phyloP scores from a whole-genome alignment of 2,888 invertebrate species.

The Phaonia tiefii region DNA sequence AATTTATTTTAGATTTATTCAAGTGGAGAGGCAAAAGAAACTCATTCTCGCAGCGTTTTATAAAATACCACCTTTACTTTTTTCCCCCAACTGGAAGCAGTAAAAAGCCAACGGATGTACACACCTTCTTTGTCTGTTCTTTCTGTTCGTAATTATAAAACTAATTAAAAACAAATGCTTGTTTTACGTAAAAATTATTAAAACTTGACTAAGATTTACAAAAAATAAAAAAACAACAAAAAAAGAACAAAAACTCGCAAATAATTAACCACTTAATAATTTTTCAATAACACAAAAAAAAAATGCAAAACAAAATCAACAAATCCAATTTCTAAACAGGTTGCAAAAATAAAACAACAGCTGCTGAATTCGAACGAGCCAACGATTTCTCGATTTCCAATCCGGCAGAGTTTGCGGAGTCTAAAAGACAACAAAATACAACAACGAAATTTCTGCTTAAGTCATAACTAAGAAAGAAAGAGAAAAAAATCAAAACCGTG shows the following conservation, averaged over 20 bases:
- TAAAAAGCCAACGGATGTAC: too few relatives aligned
- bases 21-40: too few relatives aligned
- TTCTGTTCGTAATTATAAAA: too few relatives aligned
- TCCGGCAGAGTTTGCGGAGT: background rate
- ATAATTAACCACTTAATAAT: background rate
- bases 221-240: background rate
- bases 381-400: background rate
- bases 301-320: background rate
- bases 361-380: background rate
- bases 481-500: slow-evolving; percentile 9
- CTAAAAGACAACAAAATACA: background rate
- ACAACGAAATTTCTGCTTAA: slow-evolving; percentile 60
- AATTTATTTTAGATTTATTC: too few relatives aligned
- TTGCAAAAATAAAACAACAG: slow-evolving; percentile 20
- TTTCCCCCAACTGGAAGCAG: too few relatives aligned
- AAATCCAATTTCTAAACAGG: slow-evolving; percentile 45
- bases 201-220: slow-evolving; percentile 5
- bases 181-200: slow-evolving; percentile 37
- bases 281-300: background rate
- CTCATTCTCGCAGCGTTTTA: too few relatives aligned
- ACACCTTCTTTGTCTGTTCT: too few relatives aligned
- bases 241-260: slow-evolving; percentile 1
- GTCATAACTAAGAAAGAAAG: slow-evolving; percentile 57
- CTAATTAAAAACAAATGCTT: slow-evolving; percentile 46
- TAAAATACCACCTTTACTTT: too few relatives aligned